A percentile compares a stretch with the other conserved stretches of the same genome.
phyloP scores from a whole-genome alignment of 2,113 vertebrate species.

The Epinephelus lanceolatus region DNA sequence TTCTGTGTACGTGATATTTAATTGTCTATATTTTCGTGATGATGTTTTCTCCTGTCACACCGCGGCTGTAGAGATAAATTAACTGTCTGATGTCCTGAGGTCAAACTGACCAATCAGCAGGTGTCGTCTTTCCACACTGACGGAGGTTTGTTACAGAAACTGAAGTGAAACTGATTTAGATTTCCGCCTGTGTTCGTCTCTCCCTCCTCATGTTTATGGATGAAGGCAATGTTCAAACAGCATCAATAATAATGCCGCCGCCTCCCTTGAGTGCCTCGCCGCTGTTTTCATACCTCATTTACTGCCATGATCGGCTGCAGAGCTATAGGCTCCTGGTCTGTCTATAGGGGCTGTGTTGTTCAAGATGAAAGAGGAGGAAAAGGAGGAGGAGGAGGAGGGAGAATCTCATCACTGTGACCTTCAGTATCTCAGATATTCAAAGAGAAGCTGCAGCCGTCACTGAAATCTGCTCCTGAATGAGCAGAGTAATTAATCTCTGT shows the following conservation, averaged over 20 bases:
- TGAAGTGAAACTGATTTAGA: too few relatives aligned
- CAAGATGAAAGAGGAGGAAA: not conserved
- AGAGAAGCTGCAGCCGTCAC: slow-evolving; percentile 32
- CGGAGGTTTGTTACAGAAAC: too few relatives aligned
- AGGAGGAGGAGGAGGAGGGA: too few relatives aligned
- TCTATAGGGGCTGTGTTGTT: not conserved
- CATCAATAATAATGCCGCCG: not conserved
- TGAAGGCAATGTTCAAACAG: slow-evolving; percentile 20
- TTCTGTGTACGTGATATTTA: too few relatives aligned
- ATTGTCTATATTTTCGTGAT: too few relatives aligned
- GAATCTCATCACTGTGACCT: slow-evolving; percentile 49
- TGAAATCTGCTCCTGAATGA: not conserved
- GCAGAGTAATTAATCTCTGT: not conserved
- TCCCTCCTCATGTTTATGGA: slow-evolving; percentile 23
- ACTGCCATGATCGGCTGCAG: too few relatives aligned
- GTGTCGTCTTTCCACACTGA: too few relatives aligned
- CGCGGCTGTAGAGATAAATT: too few relatives aligned
- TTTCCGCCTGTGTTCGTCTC: too few relatives aligned
- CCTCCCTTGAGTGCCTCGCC: not conserved
- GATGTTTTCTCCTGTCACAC: too few relatives aligned
- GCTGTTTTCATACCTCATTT: slow-evolving; percentile 35
- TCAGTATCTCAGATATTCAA: slow-evolving; percentile 39
- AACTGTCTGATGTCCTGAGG: too few relatives aligned
- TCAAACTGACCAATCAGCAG: not conserved
- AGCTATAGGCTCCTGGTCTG: not conserved